A percentile compares a stretch with the other conserved stretches of the same genome.
Evolutionary conservation across 1,140 invertebrate genomes (phyloP).

Genomic region (Venustaconcha ellipsiformis): DNA sequence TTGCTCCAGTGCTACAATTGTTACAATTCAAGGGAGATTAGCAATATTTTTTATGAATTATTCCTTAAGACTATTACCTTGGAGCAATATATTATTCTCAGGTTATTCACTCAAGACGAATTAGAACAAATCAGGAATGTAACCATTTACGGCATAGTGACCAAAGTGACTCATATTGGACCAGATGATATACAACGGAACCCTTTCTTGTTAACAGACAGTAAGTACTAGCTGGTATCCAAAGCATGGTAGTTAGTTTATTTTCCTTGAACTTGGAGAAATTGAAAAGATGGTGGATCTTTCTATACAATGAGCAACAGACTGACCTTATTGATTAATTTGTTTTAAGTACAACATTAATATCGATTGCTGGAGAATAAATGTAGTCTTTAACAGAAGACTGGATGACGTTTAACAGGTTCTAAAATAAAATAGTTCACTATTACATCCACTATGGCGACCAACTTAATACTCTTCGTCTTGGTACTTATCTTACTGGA

Average conservation of each 20-base stretch:
- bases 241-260: too few relatives aligned
- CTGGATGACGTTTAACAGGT: too few relatives aligned
- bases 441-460: too few relatives aligned
- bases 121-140: conserved; percentile 35
- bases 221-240: conserved; percentile 15
- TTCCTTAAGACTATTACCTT: not conserved
- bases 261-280: not conserved
- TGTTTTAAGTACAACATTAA: not conserved
- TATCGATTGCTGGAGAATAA: too few relatives aligned
- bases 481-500: too few relatives aligned
- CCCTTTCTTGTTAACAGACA: conserved; percentile 59
- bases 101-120: conserved; percentile 40
- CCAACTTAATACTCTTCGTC: too few relatives aligned
- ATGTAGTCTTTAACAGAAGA: too few relatives aligned
- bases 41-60: not conserved
- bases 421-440: too few relatives aligned
- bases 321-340: not conserved
- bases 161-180: conserved; percentile 35
- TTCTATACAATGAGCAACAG: conserved; percentile 2
- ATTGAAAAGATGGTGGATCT: not conserved
- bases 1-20: not conserved
- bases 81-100: conserved; percentile 54
- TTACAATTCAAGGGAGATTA: not conserved
- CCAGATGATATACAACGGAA: conserved; percentile 33
- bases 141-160: conserved; percentile 40